Percentiles rank a stretch among this genome's conserved stretches.
Evolutionary conservation across 1,140 invertebrate genomes (phyloP).

Genomic region (Drosophila mayri): DNA sequence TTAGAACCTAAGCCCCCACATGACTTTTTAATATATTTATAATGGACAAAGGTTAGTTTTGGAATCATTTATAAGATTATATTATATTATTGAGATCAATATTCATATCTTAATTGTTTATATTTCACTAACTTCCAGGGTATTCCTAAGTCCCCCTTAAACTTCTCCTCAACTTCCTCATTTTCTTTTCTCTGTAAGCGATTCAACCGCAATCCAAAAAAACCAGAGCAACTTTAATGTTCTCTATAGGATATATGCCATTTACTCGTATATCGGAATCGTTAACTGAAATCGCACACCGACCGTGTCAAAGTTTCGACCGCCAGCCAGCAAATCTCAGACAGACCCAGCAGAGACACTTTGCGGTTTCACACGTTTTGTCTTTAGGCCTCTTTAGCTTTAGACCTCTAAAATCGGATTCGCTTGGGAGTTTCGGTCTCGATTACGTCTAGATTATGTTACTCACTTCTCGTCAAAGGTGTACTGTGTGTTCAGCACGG

Average conservation of each 20-base stretch:
- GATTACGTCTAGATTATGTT: conserved; percentile 68
- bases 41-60: background rate
- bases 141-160: background rate
- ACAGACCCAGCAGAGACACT: conserved; percentile 55
- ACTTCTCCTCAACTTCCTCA: background rate
- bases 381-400: conserved; percentile 17
- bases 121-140: background rate
- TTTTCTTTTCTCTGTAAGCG: conserved; percentile 48
- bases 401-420: conserved; percentile 44
- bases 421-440: conserved; percentile 17
- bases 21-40: background rate
- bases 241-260: conserved; percentile 2
- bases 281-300: conserved; percentile 71
- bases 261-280: conserved; percentile 13
- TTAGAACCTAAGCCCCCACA: background rate
- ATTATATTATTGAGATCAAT: background rate
- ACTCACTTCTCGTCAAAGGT: conserved; percentile 93
- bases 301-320: conserved; percentile 58
- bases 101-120: background rate
- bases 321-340: conserved; percentile 21
- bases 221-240: conserved; percentile 42
- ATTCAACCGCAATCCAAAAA: conserved; percentile 66
- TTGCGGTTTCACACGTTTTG: conserved; percentile 80
- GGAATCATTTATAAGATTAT: background rate
- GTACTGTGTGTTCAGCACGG: conserved; percentile 96